Evolutionary conservation across 2,797 vertebrate species (phyloP).

Genomic region (Varecia variegata): DNA sequence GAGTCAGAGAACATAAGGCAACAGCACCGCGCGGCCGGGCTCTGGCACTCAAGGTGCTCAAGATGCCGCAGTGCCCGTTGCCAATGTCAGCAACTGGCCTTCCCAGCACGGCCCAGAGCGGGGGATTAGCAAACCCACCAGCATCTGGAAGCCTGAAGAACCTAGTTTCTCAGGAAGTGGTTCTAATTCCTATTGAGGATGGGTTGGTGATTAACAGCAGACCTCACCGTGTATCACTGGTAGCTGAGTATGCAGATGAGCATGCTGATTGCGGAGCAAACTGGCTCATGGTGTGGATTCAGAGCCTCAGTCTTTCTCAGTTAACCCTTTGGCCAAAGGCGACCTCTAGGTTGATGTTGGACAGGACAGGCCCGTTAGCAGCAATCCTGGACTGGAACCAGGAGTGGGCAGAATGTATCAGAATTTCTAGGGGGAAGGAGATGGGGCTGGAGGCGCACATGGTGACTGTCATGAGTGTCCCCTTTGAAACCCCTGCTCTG

Average conservation of each 20-base stretch:
- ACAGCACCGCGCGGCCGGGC: not conserved
- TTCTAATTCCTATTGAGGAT: not conserved
- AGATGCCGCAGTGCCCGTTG: accelerated
- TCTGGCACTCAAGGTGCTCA: not conserved
- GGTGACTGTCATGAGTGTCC: not conserved
- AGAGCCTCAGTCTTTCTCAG: not conserved
- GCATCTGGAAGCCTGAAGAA: too few species aligned
- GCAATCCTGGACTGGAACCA: not conserved
- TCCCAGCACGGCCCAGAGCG: not conserved
- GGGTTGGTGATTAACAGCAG: accelerated
- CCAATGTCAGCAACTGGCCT: not conserved
- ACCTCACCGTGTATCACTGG: accelerated
- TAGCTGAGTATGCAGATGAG: not conserved
- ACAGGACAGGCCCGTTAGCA: not conserved
- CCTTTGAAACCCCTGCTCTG: not conserved
- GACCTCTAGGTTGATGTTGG: not conserved
- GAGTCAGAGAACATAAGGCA: not conserved
- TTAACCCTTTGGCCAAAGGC: not conserved
- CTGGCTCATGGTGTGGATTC: not conserved
- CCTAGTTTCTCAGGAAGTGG: not conserved
- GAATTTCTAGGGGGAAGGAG: not conserved
- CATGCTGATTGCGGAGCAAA: not conserved
- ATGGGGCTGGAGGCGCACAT: not conserved
- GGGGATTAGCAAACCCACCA: not conserved
- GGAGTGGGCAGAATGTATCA: not conserved